These are phyloP conservation scores for Agriopis leucophaearia DNA, from an alignment of 2,888 invertebrate genomes.

Conservation along the genomic window DNA sequence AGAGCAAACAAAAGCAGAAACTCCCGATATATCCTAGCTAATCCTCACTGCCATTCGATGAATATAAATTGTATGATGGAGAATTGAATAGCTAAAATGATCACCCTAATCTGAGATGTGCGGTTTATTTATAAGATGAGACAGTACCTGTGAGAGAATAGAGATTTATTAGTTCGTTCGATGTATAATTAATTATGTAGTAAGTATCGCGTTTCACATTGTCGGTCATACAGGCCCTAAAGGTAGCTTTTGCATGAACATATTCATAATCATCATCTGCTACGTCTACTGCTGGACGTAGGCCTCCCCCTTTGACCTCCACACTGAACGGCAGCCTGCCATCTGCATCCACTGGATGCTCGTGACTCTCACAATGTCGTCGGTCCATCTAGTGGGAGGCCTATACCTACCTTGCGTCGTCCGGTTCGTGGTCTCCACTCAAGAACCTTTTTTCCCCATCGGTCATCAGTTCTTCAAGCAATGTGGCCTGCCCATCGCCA, in stretches of 20 bases:
- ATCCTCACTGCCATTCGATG: conserved; percentile 56
- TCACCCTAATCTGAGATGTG: conserved; percentile 55
- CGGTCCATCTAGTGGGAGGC: too few species aligned
- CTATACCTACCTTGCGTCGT: too few species aligned
- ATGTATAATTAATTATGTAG: conserved; percentile 21
- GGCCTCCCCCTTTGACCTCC: too few species aligned
- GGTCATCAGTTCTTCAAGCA: too few species aligned
- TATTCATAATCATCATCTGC: too few species aligned
- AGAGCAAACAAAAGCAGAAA: conserved; percentile 17
- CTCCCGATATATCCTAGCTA: conserved; percentile 44
- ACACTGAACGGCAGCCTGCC: too few species aligned
- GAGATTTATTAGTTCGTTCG: conserved; percentile 25
- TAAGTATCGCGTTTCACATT: conserved; percentile 7
- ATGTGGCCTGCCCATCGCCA: too few species aligned
- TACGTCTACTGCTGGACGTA: too few species aligned
- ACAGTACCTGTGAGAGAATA: conserved; percentile 32
- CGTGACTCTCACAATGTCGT: too few species aligned
- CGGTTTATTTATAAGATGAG: conserved; percentile 16
- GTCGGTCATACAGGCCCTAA: not conserved
- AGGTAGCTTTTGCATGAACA: not conserved
- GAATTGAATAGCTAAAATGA: conserved; percentile 57
- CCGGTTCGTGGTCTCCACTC: too few species aligned
- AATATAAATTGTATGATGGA: conserved; percentile 60
- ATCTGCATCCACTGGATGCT: too few species aligned
- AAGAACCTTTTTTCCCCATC: too few species aligned